phyloP scores from a whole-genome alignment of 2,888 invertebrate genomes.

The Smittia aterrima region DNA sequence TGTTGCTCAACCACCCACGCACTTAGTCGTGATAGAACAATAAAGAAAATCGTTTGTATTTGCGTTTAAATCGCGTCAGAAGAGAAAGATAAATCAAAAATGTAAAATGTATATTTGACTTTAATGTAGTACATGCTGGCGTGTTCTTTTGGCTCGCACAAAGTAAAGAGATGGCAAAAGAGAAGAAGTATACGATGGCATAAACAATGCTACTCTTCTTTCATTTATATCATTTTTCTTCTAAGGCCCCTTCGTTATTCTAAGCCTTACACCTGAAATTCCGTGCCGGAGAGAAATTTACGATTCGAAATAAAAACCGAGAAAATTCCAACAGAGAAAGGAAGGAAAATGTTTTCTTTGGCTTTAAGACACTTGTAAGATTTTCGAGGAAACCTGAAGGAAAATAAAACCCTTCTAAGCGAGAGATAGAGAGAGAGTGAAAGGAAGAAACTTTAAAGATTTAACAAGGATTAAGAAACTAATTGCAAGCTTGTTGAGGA shows the following conservation, averaged over 20 bases:
- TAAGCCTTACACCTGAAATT: slow-evolving; percentile 20
- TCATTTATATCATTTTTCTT: slow-evolving; percentile 8
- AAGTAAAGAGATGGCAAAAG: not conserved
- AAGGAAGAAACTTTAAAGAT: slow-evolving; percentile 5
- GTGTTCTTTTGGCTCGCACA: not conserved
- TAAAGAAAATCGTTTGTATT: not conserved
- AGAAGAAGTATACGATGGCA: slow-evolving; percentile 14
- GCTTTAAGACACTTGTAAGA: slow-evolving; percentile 21
- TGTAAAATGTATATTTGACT: slow-evolving; percentile 26
- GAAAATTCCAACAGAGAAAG: not conserved
- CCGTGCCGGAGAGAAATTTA: slow-evolving; percentile 1
- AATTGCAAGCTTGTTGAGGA: slow-evolving; percentile 27
- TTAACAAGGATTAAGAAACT: slow-evolving; percentile 17
- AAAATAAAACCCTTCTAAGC: not conserved
- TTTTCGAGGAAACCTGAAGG: not conserved
- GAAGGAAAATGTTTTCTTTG: not conserved
- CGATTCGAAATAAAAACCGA: slow-evolving; percentile 4
- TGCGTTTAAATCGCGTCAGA: slow-evolving; percentile 22
- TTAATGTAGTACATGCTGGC: slow-evolving; percentile 29
- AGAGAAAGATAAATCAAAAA: slow-evolving; percentile 29
- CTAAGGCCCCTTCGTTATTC: not conserved
- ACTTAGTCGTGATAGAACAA: not conserved
- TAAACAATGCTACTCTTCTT: slow-evolving; percentile 9
- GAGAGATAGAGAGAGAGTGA: not conserved
- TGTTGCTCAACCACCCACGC: not conserved